Base-by-base conservation (phyloP, 2,797 vertebrate genomes). In the Muraenolepis orangiensis region DNA sequence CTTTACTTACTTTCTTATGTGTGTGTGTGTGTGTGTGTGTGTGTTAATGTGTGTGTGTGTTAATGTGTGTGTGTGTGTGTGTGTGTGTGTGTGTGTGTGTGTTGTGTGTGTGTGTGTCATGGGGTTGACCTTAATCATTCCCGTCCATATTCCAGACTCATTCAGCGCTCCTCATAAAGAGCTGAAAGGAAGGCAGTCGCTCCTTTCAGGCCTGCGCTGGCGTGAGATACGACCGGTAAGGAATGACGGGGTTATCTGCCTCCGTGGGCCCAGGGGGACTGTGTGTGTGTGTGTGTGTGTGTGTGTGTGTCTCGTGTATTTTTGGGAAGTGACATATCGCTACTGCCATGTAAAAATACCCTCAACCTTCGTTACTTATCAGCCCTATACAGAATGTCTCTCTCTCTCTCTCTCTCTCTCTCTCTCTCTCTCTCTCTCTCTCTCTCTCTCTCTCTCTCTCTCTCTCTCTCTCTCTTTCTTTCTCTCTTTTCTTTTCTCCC, bases 301-400 rank as follows among this genome's bases (percentile, higher is more conserved):
- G 74, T 71, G 78, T 73, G 78, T 42, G 73, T 84, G n/a, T n/a
- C n/a, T n/a, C n/a, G n/a, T n/a, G n/a, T n/a, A n/a, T n/a, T n/a
- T n/a, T n/a, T n/a, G n/a, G n/a, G n/a, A n/a, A 87, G 82, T 86
- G 85, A 84, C 88, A 90, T 82, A 80, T 84, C 83, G 76, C 82
- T 79, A 79, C 74, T 5, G 38, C 72, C 76, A 82, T 88, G 84
- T 82, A 73, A 84, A 81, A 86, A 88, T 71, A 79, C 84, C 79
- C 86, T 77, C 74, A 81, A 75, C 77, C 74, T 73, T 16, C 79
- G 78, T 67, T 20, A 67, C 89, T 90, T 91, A 90, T 91, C 88
- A 85, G 82, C 79, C 69, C 76, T 74, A 71, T 86, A 86, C 88
- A 76, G 76, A 79, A 73, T 40, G 57, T 72, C 26, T 64, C 20